Evolutionary conservation across 64 coral and sea anemone genomes (phyloP), one percentile per base, ranked within the genome.

Genomic region (Montipora foliosa): DNA sequence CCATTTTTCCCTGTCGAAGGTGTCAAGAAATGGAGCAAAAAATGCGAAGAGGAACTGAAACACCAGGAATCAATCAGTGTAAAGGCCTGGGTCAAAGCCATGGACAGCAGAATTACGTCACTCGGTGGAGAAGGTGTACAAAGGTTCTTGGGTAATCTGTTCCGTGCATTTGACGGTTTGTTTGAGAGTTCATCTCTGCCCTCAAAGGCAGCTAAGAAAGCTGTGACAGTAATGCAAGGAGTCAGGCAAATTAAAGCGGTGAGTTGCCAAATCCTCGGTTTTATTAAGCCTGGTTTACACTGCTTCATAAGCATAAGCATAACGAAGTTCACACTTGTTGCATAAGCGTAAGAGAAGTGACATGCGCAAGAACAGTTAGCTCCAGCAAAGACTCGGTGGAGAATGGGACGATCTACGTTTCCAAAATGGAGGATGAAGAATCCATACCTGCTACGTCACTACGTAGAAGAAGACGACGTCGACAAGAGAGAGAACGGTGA

Each of bases 141-240:
- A 16, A 86, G 98, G n/a, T 99, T 99, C 86, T 81, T 96, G 20
- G 82, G 89, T 44, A 99, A 99, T 49, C 87, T 99, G 15, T 99
- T 99, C 89, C 95, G 94, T 24, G 98, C 98, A 6, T 99, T 96
- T 76, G 92, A 99, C 72, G 98, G 95, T 22, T 50, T 99, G 76
- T 99, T 99, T 71, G 95, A 96, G 10, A 96, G 89, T 47, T 73
- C 86, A 7, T 91, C 94, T 14, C 76, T 96, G 7, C 92, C 95
- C 14, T 24, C 55, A 4, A 94, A 94, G 16, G 52, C 88, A 19
- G 88, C 95, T 22, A 90, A 73, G 11, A 94, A 96, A 62, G 98
- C 95, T 6, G 16, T 99, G 17, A 96, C 78, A 7, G 92, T 94
- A 7, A 53, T 99, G 45, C 98, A 99, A 55, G 89, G 95, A 82